Percentiles rank a stretch among this genome's conserved stretches.
Conservation (phyloP, 1,140 invertebrate species). For the Eupristina koningsbergeri region DNA sequence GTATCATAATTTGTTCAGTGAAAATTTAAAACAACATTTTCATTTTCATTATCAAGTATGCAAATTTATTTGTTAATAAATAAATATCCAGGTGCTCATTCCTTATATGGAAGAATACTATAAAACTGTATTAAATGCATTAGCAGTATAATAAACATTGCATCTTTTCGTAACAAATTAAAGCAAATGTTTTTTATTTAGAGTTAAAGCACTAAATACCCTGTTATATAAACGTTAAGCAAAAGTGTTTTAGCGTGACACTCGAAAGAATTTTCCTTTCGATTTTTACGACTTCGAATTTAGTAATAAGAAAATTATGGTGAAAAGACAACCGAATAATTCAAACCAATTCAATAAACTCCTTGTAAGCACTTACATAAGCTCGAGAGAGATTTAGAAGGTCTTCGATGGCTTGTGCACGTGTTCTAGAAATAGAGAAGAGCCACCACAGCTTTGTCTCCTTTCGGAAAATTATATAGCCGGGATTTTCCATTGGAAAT, state of each 20-base stretch:
- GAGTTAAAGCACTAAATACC: too few relatives aligned
- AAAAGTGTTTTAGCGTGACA: too few relatives aligned
- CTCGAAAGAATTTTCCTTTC: background rate
- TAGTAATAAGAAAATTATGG: background rate
- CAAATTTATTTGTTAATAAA: background rate
- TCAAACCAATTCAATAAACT: background rate
- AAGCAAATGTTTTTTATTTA: background rate
- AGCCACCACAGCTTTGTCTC: background rate
- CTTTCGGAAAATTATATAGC: background rate
- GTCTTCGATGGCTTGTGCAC: background rate
- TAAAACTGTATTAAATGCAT: background rate
- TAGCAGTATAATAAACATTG: background rate
- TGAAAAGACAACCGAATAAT: background rate
- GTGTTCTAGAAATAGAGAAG: background rate
- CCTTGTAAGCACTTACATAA: background rate
- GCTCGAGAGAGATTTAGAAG: background rate
- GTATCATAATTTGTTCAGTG: background rate
- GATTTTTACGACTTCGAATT: background rate
- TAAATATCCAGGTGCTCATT: background rate
- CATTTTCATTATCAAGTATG: background rate
- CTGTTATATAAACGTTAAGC: too few relatives aligned
- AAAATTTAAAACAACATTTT: background rate
- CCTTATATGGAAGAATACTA: background rate
- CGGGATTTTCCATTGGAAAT: background rate
- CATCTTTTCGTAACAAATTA: background rate